These are phyloP conservation scores for Xestia sexstrigata DNA, from an alignment of 2,888 invertebrate genomes.

Conservation along the genomic window DNA sequence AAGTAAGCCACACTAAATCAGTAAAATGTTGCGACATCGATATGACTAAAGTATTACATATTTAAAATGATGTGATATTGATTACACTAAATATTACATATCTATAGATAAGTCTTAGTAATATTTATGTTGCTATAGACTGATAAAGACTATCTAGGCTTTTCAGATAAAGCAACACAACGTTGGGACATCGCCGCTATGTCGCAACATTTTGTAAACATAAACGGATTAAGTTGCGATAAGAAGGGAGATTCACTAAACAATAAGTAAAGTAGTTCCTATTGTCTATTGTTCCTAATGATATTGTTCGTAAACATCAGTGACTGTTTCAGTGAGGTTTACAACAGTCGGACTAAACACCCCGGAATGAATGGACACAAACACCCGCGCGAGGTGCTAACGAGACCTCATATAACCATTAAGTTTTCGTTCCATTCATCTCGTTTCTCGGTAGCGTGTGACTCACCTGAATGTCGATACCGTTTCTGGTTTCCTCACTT, in stretches of 20 bases:
- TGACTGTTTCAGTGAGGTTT: background rate
- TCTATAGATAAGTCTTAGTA: background rate
- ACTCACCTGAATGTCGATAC: slow-evolving; percentile 26
- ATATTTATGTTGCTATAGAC: slow-evolving; percentile 5
- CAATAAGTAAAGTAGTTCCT: slow-evolving; percentile 5
- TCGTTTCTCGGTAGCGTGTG: slow-evolving; percentile 38
- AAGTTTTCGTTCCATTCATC: slow-evolving; percentile 36
- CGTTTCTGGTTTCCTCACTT: slow-evolving; percentile 4
- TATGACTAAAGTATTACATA: slow-evolving; percentile 22
- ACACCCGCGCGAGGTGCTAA: slow-evolving; percentile 25
- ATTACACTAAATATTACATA: slow-evolving; percentile 1
- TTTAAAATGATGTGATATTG: slow-evolving; percentile 10
- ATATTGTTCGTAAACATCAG: slow-evolving; percentile 30
- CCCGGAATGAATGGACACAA: slow-evolving; percentile 8
- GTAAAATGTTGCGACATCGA: slow-evolving; percentile 26
- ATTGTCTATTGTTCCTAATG: slow-evolving; percentile 8
- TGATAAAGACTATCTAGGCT: slow-evolving; percentile 6
- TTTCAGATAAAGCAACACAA: slow-evolving; percentile 17
- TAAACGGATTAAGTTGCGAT: background rate
- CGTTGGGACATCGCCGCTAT: background rate
- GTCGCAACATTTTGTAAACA: slow-evolving; percentile 37
- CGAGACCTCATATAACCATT: slow-evolving; percentile 36
- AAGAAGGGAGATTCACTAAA: background rate
- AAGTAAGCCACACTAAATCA: background rate
- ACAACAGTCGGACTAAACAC: background rate